Evolutionary conservation across 1,140 invertebrate species (phyloP).

Genomic region (Cheumatopsyche charites): DNA sequence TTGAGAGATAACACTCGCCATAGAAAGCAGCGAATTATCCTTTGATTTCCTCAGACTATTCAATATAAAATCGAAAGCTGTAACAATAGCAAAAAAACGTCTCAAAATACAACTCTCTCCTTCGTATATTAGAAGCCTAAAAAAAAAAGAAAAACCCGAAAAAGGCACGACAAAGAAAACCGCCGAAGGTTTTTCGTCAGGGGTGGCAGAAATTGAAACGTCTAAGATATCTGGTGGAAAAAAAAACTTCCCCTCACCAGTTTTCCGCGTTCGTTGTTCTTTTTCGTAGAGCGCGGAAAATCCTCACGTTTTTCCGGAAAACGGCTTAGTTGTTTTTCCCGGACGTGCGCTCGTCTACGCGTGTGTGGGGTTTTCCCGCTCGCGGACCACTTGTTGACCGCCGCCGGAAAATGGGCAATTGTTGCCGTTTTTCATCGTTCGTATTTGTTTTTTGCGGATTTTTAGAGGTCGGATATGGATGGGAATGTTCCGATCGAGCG

Average conservation of each 20-base stretch:
- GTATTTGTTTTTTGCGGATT: too few relatives aligned
- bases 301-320: conserved; percentile 6
- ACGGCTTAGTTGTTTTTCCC: conserved; percentile 13
- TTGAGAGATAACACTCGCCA: too few relatives aligned
- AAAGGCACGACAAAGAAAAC: conserved; percentile 17
- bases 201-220: conserved; percentile 12
- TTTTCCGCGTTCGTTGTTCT: neutral
- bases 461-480: too few relatives aligned
- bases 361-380: neutral
- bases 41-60: too few relatives aligned
- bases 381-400: conserved; percentile 19
- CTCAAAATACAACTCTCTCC: neutral
- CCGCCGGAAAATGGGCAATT: conserved; percentile 9
- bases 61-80: too few relatives aligned
- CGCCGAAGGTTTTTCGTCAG: neutral
- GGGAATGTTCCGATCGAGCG: too few relatives aligned
- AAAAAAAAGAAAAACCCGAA: too few relatives aligned
- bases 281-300: neutral
- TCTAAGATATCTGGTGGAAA: conserved; percentile 9
- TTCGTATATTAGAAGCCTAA: too few relatives aligned
- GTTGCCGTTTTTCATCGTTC: conserved; percentile 22
- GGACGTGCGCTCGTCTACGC: neutral
- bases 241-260: neutral
- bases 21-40: too few relatives aligned
- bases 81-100: conserved; percentile 6